phyloP scores from a whole-genome alignment of 1,140 invertebrate species.

The Zaprionus davidi region DNA sequence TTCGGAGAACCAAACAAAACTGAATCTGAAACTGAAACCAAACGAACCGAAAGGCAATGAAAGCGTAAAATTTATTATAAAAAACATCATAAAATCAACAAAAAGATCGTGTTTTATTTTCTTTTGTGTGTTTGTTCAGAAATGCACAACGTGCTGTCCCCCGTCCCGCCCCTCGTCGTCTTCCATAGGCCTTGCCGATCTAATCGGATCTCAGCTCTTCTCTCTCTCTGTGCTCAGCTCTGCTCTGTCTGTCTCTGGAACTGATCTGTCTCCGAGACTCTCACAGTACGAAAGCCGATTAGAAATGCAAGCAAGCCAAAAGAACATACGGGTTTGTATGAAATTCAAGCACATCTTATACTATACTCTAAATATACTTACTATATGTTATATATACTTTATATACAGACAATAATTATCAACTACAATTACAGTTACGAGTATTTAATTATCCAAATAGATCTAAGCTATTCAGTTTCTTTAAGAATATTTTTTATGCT shows the following conservation, averaged over 20 bases:
- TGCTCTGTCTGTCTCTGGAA: slow-evolving; percentile 71
- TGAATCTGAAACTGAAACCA: slow-evolving; percentile 20
- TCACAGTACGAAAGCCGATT: slow-evolving; percentile 72
- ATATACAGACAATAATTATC: slow-evolving; percentile 10
- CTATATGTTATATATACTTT: slow-evolving; percentile 42
- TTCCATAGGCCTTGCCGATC: slow-evolving; percentile 15
- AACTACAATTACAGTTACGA: slow-evolving; percentile 33
- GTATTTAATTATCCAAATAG: slow-evolving; percentile 30
- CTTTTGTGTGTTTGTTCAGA: slow-evolving; percentile 81
- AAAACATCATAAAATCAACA: slow-evolving; percentile 20
- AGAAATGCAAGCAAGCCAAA: slow-evolving; percentile 73
- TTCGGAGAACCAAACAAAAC: slow-evolving; percentile 29
- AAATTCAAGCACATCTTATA: slow-evolving; percentile 67
- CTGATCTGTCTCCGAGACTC: slow-evolving; percentile 65
- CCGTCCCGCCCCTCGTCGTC: slow-evolving; percentile 14
- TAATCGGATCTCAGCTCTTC: slow-evolving; percentile 29
- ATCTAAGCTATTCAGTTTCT: slow-evolving; percentile 46
- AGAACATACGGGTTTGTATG: slow-evolving; percentile 79
- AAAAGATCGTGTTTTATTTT: slow-evolving; percentile 76
- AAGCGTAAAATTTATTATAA: slow-evolving; percentile 41
- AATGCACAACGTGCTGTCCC: slow-evolving; percentile 69
- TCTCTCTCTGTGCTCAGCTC: slow-evolving; percentile 42
- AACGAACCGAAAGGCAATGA: slow-evolving; percentile 31
- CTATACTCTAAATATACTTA: slow-evolving; percentile 26
- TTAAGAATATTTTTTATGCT: slow-evolving; percentile 33